Evolutionary conservation across 2,113 vertebrate species (phyloP), one percentile per base, ranked within the genome.

Genomic region (Antechinus flavipes): DNA sequence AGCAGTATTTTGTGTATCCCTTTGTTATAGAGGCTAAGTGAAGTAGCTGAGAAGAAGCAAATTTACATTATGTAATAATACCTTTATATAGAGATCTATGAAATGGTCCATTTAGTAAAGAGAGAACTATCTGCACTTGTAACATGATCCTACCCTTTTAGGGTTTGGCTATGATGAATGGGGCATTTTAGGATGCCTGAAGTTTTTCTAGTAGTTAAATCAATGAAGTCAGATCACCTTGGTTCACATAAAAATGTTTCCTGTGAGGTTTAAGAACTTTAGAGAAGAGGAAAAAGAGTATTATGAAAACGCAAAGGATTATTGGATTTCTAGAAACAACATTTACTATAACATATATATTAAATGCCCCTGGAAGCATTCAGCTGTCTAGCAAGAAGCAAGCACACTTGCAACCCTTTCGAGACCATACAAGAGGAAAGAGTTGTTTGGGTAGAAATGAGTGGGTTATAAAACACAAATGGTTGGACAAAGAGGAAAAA

Each of bases 401-500:
- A 90, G 90, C 53, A 49, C 35, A 94, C 8, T 61, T 90, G 35
- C 14, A 95, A 90, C 0, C 50, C 56, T 92, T 0, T 27, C 56
- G 95, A 96, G 26, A 91, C 54, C 5, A 0, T n/a, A 26, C 27
- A 24, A 27, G 58, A 49, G 89, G 10, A 91, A 3, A 68, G n/a
- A 93, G 35, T 89, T 54, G 58, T 93, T 91, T 55, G 92, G 61
- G 35, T 52, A 97, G 55, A 92, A 97, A 93, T 54, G 53, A 93
- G 8, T n/a, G 53, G 3, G 23, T 47, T 47, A 91, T 94, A 92
- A 96, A 96, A 93, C 9, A 91, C 50, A 95, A 96, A 97, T 68
- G 42, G 30, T 61, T 92, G 46, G 53, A n/a, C 84, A 91, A 91
- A 25, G 0, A 0, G 2, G 35, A 9, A 35, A 91, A 91, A 90